phyloP scores from a whole-genome alignment of 2,797 vertebrate species.

The Simalia tracyae region DNA sequence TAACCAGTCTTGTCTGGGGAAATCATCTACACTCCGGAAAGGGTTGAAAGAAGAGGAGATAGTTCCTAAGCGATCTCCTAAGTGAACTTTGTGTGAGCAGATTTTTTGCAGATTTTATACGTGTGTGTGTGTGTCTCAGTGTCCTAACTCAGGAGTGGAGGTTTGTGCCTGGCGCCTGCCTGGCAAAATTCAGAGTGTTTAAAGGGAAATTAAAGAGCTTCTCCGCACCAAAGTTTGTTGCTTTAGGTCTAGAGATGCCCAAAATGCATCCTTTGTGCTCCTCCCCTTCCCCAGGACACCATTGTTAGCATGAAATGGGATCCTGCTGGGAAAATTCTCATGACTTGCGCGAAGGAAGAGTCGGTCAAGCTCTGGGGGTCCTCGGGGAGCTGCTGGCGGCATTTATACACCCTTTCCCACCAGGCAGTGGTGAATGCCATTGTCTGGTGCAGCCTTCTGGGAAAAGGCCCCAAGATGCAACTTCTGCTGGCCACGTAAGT shows the following conservation, averaged over 20 bases:
- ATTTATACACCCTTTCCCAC: slow-evolving; percentile 83
- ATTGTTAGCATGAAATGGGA: slow-evolving; percentile 90
- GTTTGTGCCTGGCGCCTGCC: not conserved
- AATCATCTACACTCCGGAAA: not conserved
- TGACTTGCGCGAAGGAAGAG: slow-evolving; percentile 96
- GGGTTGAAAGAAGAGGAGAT: not conserved
- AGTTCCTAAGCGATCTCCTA: too few relatives aligned
- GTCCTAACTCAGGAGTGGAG: not conserved
- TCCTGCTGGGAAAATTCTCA: slow-evolving; percentile 84
- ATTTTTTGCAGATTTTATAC: not conserved
- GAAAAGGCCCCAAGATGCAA: slow-evolving; percentile 81
- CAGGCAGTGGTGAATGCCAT: slow-evolving; percentile 87
- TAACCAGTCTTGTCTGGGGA: not conserved
- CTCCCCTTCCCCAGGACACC: slow-evolving; percentile 78
- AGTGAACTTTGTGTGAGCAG: too few relatives aligned
- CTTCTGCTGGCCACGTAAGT: slow-evolving; percentile 89
- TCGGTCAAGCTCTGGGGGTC: slow-evolving; percentile 89
- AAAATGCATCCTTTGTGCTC: not conserved
- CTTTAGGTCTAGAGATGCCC: not conserved
- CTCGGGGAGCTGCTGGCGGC: slow-evolving; percentile 80
- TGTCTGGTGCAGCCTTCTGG: slow-evolving; percentile 86
- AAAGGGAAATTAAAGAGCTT: not conserved
- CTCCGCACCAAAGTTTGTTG: too few relatives aligned
- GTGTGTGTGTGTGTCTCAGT: too few relatives aligned
- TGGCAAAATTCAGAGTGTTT: not conserved